Base-by-base conservation (phyloP, 2,113 vertebrate genomes). In the Thymallus thymallus region DNA sequence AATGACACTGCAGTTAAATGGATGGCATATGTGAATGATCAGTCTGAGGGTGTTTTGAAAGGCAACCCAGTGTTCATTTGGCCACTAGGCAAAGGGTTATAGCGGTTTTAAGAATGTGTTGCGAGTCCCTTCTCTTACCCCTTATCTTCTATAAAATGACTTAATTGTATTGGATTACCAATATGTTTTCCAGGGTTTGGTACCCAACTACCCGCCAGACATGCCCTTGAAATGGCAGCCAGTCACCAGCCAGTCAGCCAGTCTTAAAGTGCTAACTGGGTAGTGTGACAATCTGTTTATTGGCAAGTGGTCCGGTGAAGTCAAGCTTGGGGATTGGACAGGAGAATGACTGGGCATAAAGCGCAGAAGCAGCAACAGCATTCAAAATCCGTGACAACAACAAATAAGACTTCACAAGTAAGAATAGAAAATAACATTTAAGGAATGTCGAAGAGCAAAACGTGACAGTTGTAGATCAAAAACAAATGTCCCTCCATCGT, bases 1-100 rank as follows among this genome's bases (percentile, higher is more conserved):
- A 41, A 12, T 41, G 35, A 41, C 9, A 41, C 9, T 41, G 35
- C 35, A 41, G 35, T 12, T 41, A 26, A 62, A 62, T 62, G 10
- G 24, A 26, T 62, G 22, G 5, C 60, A 62, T 62, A 24, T 62
- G 60, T 9, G 60, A 26, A 13, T 26, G 10, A 22, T 12, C 9
- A 12, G 3, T 62, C 60, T 3, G 9, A 24, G 60, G 60, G 13
- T 62, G 60, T 23, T 73, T 67, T 30, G 68, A 76, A 80, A 87
- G 83, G 88, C 82, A 81, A 85, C 71, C 81, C 62, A 77, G 83
- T 81, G 76, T 84, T 85, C 72, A 20, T 68, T 14, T 2, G 75
- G 79, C 76, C 79, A 67, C 79, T 66, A 84, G 86, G 81, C 87
- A 88, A 76, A 75, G 79, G 71, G 79, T 72, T 68, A 79, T 26